These are phyloP conservation scores for Philereme vetulata DNA, from an alignment of 2,888 invertebrate species.

Conservation along the genomic window DNA sequence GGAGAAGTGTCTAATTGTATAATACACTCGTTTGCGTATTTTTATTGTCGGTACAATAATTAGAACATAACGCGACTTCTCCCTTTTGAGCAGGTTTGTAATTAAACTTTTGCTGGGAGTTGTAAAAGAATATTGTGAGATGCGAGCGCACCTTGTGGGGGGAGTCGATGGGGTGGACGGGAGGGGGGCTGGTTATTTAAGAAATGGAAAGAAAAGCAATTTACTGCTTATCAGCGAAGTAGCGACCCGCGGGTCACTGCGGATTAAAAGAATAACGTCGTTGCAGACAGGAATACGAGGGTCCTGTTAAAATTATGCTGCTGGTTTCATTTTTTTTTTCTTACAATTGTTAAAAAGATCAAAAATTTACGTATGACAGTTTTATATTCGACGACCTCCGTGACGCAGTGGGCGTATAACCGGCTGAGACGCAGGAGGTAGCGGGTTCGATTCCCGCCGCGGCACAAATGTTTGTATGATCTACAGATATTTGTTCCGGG, in stretches of 20 bases:
- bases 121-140: constrained; percentile 73
- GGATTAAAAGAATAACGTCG: constrained; percentile 60
- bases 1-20: constrained; percentile 84
- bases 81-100: constrained; percentile 72
- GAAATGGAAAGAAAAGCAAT: constrained; percentile 80
- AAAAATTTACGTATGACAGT: too few species aligned
- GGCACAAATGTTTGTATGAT: too few species aligned
- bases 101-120: constrained; percentile 75
- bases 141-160: constrained; percentile 58
- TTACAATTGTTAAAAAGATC: too few species aligned
- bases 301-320: constrained; percentile 11
- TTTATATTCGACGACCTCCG: too few species aligned
- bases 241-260: constrained; percentile 66
- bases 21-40: constrained; percentile 84
- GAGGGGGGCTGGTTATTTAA: constrained; percentile 67
- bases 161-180: constrained; percentile 41
- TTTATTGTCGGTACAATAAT: constrained; percentile 83
- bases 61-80: constrained; percentile 80
- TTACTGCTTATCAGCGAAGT: constrained; percentile 77
- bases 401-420: too few species aligned
- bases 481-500: too few species aligned
- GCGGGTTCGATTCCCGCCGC: too few species aligned
- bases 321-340: background rate
- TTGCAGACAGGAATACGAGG: constrained; percentile 42
- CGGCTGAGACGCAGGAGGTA: too few species aligned